Base-by-base conservation (phyloP, 2,888 invertebrate genomes). In the Ramazzottius varieornatus region DNA sequence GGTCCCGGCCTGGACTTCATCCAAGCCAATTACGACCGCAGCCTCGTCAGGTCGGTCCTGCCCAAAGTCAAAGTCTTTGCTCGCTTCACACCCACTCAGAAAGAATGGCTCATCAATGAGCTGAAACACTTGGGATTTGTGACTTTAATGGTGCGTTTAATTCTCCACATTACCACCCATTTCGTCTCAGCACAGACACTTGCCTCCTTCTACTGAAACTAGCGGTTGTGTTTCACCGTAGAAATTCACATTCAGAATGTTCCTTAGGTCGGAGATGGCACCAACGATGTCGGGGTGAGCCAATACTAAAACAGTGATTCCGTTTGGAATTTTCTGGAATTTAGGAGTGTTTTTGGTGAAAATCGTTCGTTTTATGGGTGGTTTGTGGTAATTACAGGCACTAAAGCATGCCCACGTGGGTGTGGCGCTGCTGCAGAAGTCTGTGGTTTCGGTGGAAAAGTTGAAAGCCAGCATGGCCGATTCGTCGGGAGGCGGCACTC, bases 211-310 rank as follows among this genome's bases (percentile, higher is more conserved):
- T n/a, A n/a, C n/a, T n/a, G n/a, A n/a, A n/a, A n/a, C n/a, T n/a
- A n/a, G n/a, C n/a, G n/a, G n/a, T n/a, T n/a, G n/a, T n/a, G n/a
- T n/a, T n/a, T n/a, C n/a, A n/a, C n/a, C n/a, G n/a, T n/a, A n/a
- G n/a, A n/a, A n/a, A n/a, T n/a, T n/a, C n/a, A n/a, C n/a, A n/a
- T n/a, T n/a, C n/a, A n/a, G n/a, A n/a, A n/a, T n/a, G n/a, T n/a
- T n/a, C n/a, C n/a, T n/a, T n/a, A n/a, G n/a, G n/a, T 8, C 40
- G 98, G 99, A 1, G 99, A 99, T 78, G 99, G 99, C 66, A 99
- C 99, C 1, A 99, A 99, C 75, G 98, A 99, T 78, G 98, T 99
- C 16, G 98, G 98, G 29, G n/a, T n/a, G n/a, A n/a, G n/a, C n/a
- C n/a, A n/a, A n/a, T n/a, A n/a, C n/a, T n/a, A n/a, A n/a, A n/a